Conservation (phyloP, 2,113 vertebrate species). For the Lasiurus cinereus region DNA sequence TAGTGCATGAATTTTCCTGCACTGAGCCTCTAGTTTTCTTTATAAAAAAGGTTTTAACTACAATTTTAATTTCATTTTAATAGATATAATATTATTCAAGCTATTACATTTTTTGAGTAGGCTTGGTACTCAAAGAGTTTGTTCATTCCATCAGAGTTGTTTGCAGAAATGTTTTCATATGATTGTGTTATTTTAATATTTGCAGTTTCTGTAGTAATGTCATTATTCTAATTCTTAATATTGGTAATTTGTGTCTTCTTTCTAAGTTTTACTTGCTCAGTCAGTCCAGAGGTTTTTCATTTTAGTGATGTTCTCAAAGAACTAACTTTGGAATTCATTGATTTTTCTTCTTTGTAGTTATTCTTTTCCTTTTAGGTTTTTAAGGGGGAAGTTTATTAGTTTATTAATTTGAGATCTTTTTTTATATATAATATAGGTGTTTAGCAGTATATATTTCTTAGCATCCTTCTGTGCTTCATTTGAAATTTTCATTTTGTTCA, state of each 20-base stretch:
- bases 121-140: slow-evolving; percentile 7
- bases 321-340: neutral
- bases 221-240: neutral
- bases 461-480: neutral
- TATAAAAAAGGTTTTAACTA: neutral
- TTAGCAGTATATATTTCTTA: slow-evolving; percentile 5
- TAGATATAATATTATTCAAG: neutral
- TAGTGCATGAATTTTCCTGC: no score
- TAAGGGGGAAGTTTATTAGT: neutral
- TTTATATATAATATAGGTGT: neutral
- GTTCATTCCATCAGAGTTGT: neutral
- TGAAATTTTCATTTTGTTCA: neutral
- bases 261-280: neutral
- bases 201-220: neutral
- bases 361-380: neutral
- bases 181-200: neutral
- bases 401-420: slow-evolving; percentile 5
- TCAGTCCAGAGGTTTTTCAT: neutral
- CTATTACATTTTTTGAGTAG: slow-evolving; percentile 8
- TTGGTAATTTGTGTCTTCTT: slow-evolving; percentile 19
- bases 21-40: neutral
- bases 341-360: neutral
- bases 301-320: neutral
- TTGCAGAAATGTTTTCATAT: neutral
- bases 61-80: slow-evolving; percentile 14